phyloP scores from a whole-genome alignment of 2,888 invertebrate genomes.

The Rhyacophila evoluta region DNA sequence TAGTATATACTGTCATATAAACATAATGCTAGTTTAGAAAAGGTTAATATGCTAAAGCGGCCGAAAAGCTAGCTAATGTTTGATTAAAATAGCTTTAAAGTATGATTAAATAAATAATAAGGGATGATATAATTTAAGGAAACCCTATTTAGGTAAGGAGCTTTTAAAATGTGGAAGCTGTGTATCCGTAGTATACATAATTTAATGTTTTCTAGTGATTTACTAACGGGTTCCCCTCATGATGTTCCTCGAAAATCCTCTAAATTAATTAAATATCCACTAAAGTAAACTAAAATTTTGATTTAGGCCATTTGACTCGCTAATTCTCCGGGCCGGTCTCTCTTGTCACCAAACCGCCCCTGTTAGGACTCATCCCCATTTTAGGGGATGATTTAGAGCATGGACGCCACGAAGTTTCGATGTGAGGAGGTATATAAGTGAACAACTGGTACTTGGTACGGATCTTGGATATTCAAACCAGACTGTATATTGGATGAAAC shows the following conservation, averaged over 20 bases:
- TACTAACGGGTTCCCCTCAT: neutral
- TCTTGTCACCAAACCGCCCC: neutral
- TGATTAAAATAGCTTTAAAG: too few relatives aligned
- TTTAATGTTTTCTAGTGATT: too few relatives aligned
- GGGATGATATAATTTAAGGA: too few relatives aligned
- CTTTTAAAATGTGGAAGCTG: too few relatives aligned
- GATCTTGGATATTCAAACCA: neutral
- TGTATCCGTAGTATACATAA: too few relatives aligned
- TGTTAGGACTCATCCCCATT: neutral
- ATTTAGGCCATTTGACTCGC: neutral
- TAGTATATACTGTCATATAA: too few relatives aligned
- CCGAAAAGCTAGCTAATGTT: too few relatives aligned
- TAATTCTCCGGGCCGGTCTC: slow-evolving; percentile 5
- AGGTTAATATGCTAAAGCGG: too few relatives aligned
- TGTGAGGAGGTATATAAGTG: neutral
- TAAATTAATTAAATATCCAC: slow-evolving; percentile 14
- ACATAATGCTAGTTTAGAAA: too few relatives aligned
- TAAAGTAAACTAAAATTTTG: slow-evolving; percentile 8
- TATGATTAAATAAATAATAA: too few relatives aligned
- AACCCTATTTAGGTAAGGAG: too few relatives aligned
- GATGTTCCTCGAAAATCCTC: neutral
- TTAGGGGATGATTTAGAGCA: slow-evolving; percentile 14
- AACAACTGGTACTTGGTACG: neutral
- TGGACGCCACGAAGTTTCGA: neutral
- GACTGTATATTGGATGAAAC: neutral